A percentile compares a stretch with the other conserved stretches of the same genome.
phyloP scores from a whole-genome alignment of 2,888 invertebrate genomes.

The Apamea sordens region DNA sequence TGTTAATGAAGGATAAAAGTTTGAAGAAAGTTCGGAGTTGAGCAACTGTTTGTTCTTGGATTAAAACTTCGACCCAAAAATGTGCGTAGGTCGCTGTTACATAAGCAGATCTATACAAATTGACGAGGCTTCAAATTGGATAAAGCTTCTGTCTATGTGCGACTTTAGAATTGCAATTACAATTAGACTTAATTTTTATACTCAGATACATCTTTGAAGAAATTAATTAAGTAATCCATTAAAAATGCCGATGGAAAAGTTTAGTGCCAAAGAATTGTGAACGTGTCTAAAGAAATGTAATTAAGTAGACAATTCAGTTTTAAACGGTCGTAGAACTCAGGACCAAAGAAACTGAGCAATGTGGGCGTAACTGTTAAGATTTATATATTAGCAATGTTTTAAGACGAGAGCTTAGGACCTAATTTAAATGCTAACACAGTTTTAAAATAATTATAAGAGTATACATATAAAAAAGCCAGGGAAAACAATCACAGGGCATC shows the following conservation, averaged over 20 bases:
- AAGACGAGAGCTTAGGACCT: background rate
- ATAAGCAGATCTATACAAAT: background rate
- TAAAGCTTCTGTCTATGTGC: background rate
- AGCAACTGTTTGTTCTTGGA: slow-evolving; percentile 46
- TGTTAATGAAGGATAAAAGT: slow-evolving; percentile 55
- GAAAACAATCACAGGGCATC: background rate
- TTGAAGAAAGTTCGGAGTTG: slow-evolving; percentile 31
- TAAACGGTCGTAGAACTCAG: slow-evolving; percentile 40
- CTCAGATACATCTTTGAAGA: background rate
- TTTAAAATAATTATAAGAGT: background rate
- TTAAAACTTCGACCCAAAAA: slow-evolving; percentile 49
- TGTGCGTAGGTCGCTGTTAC: slow-evolving; percentile 37
- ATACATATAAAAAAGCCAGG: background rate
- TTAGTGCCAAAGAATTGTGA: slow-evolving; percentile 15
- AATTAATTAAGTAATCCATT: background rate
- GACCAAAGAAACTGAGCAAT: slow-evolving; percentile 3
- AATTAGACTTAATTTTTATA: background rate
- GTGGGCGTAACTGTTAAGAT: slow-evolving; percentile 41
- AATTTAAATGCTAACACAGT: background rate
- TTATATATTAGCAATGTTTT: slow-evolving; percentile 17
- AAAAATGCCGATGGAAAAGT: slow-evolving; percentile 16
- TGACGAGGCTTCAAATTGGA: background rate
- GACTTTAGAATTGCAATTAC: background rate
- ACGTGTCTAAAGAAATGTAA: slow-evolving; percentile 40
- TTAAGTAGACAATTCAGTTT: slow-evolving; percentile 36